These are phyloP conservation scores for Brachionus paranguensis DNA, from an alignment of 1,140 invertebrate genomes.

Conservation along the genomic window DNA sequence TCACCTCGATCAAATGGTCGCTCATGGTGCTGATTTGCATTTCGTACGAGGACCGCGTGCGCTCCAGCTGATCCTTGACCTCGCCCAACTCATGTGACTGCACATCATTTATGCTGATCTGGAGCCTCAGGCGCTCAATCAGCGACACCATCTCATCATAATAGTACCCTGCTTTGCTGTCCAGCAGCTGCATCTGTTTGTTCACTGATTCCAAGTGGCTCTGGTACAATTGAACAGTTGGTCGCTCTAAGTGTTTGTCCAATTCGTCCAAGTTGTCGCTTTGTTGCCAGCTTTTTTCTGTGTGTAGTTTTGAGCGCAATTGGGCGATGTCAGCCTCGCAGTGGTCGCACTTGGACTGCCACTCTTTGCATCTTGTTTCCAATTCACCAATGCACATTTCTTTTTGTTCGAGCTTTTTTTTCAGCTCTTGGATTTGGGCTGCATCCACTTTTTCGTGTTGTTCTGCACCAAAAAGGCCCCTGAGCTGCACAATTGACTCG, in stretches of 20 bases:
- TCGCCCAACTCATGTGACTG: background rate
- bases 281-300: background rate
- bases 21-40: constrained; percentile 39
- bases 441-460: background rate
- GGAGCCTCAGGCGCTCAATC: background rate
- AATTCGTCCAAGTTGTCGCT: background rate
- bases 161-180: constrained; percentile 1
- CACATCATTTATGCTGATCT: background rate
- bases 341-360: background rate
- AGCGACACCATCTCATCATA: background rate
- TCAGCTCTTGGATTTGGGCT: background rate
- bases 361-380: background rate
- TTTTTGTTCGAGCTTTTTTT: background rate
- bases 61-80: constrained; percentile 25
- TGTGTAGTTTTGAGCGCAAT: background rate
- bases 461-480: background rate
- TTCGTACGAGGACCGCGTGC: constrained; percentile 1
- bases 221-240: background rate
- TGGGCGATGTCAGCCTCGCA: background rate
- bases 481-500: background rate
- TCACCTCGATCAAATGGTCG: constrained; percentile 36
- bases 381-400: background rate
- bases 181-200: background rate
- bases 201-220: constrained; percentile 8
- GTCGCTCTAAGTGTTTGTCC: background rate